Base-by-base conservation (phyloP, 2,888 invertebrate species). In the Chydorus sphaericus region DNA sequence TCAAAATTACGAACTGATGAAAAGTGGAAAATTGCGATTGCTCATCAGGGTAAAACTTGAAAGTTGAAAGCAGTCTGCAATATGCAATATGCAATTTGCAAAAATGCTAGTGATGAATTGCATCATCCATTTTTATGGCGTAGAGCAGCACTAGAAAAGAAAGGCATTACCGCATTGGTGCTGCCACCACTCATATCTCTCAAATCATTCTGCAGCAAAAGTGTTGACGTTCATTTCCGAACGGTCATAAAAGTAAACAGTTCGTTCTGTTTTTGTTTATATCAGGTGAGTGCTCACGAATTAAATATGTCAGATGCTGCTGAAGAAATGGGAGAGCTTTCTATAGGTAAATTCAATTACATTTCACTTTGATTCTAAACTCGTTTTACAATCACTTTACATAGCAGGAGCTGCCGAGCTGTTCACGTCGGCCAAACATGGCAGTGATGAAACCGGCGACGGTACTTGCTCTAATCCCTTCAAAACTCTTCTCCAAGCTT, bases 381-480 rank as follows among this genome's bases (percentile, higher is more conserved):
- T 48, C 23, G 20, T 8, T 16, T 5, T 3, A 14, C 23, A 14
- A 14, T 20, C 18, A 10, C 29, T 59, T 30, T 59, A 51, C n/a
- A n/a, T n/a, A 37, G 30, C 48, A 61, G 57, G 67, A 68, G 63
- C 65, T 78, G 81, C 71, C 57, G 78, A 77, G 61, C 76, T 93
- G 61, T 94, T 87, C 68, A 91, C 92, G 0, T 96, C 94, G 1
- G 93, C 94, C 59, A 86, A 83, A 66, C 73, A 68, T 62, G 97
- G 97, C 2, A 79, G 71, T 65, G 98, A 98, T 71, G 85, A 85
- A 61, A 77, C 73, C 29, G 97, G 96, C 1, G 79, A 89, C 75
- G 97, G 97, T 0, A 77, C 83, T 0, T 81, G 85, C 67, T 72
- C 71, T 1, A 86, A 85, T 51, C 97, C 97, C 0, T 90, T 83